phyloP scores from a whole-genome alignment of 2,797 vertebrate species.

The Limosa lapponica region DNA sequence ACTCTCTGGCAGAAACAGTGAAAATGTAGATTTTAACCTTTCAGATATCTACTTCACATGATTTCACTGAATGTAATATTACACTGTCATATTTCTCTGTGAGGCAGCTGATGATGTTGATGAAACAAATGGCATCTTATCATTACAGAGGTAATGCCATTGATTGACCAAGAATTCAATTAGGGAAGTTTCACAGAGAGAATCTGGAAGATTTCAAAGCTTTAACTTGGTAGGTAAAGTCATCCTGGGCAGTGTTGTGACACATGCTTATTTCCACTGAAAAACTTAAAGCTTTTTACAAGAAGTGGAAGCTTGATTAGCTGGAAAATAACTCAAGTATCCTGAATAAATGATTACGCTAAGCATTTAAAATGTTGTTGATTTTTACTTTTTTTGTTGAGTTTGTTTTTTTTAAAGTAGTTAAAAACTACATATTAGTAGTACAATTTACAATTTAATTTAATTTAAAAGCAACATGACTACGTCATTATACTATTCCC shows the following conservation, averaged over 20 bases:
- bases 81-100: background rate
- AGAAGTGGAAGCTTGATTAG: background rate
- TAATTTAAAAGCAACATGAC: background rate
- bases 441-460: background rate
- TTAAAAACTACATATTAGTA: background rate
- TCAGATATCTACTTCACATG: background rate
- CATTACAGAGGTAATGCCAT: background rate
- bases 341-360: background rate
- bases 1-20: background rate
- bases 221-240: background rate
- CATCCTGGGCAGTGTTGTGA: background rate
- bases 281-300: background rate
- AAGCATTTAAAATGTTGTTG: background rate
- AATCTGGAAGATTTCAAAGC: background rate
- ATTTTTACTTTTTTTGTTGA: background rate
- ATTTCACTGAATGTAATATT: background rate
- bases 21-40: conserved; percentile 65
- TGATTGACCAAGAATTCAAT: conserved; percentile 2
- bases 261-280: background rate
- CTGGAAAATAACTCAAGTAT: background rate
- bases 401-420: background rate
- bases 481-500: background rate
- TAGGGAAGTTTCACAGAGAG: background rate
- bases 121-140: background rate
- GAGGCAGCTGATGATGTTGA: background rate